Conservation (phyloP, 1,140 invertebrate genomes). For the Achroia grisella region DNA sequence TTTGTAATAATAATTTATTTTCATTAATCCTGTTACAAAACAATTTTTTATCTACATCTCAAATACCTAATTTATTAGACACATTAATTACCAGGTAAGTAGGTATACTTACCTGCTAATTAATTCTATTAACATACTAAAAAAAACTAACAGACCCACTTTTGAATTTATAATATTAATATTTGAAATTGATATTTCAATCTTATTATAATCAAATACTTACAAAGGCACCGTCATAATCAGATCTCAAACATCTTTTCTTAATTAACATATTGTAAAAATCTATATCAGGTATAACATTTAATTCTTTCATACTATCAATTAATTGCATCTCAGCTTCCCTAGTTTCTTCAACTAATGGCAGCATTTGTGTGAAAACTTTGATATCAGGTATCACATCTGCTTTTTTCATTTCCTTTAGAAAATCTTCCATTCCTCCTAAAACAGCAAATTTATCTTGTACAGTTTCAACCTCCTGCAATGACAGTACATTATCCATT, state of each 20-base stretch:
- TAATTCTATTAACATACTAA: too few species aligned
- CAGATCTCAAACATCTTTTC: conserved; percentile 78
- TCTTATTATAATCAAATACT: conserved; percentile 29
- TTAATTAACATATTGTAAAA: conserved; percentile 93
- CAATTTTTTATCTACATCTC: too few species aligned
- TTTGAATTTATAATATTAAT: too few species aligned
- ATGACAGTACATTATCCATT: conserved; percentile 74
- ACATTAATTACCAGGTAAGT: too few species aligned
- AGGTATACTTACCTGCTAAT: too few species aligned
- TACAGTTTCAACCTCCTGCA: conserved; percentile 73
- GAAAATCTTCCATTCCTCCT: conserved; percentile 84
- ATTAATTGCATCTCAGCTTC: conserved; percentile 81
- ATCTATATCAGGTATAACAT: conserved; percentile 81
- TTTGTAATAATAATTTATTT: too few species aligned
- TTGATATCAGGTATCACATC: conserved; percentile 83
- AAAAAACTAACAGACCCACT: too few species aligned
- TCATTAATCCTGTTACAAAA: too few species aligned
- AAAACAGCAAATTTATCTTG: conserved; percentile 85
- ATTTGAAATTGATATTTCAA: too few species aligned
- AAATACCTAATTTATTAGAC: too few species aligned
- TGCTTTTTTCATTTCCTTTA: conserved; percentile 81
- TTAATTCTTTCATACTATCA: conserved; percentile 72
- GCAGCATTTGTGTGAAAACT: conserved; percentile 85
- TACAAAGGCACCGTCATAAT: conserved; percentile 81
- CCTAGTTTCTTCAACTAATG: conserved; percentile 78